Conservation (phyloP, 2,888 invertebrate genomes). For the Dicycla oo region DNA sequence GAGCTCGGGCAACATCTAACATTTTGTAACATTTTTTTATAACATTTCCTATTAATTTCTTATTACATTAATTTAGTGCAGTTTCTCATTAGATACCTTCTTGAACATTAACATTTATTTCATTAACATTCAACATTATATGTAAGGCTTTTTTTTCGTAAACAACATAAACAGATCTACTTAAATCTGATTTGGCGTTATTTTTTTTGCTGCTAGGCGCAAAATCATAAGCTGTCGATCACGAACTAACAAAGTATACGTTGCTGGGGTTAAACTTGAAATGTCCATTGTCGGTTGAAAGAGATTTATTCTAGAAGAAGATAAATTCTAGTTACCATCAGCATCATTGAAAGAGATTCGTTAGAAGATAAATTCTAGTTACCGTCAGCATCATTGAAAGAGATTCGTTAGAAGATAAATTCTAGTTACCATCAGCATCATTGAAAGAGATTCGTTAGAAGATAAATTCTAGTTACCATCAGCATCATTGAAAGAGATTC, state of each 20-base stretch:
- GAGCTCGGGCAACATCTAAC: no score
- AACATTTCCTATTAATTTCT: no score
- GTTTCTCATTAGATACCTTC: no score
- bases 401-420: background rate
- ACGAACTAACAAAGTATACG: background rate
- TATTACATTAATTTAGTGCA: no score
- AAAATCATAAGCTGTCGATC: background rate
- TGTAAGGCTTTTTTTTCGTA: no score
- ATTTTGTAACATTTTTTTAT: no score
- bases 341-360: slow-evolving; percentile 96
- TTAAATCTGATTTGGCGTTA: background rate
- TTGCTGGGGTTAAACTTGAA: background rate
- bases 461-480: slow-evolving; percentile 89
- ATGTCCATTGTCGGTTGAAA: no score
- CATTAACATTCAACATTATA: no score
- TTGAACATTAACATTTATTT: no score
- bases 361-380: slow-evolving; percentile 61
- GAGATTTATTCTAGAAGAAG: no score
- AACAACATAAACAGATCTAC: background rate
- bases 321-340: slow-evolving; percentile 89
- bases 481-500: slow-evolving; percentile 95
- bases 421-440: slow-evolving; percentile 92
- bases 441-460: no score
- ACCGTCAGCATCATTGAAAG: slow-evolving; percentile 95
- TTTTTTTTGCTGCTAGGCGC: background rate